Conservation (phyloP, 1,140 invertebrate species). For the Onthophagus taurus region DNA sequence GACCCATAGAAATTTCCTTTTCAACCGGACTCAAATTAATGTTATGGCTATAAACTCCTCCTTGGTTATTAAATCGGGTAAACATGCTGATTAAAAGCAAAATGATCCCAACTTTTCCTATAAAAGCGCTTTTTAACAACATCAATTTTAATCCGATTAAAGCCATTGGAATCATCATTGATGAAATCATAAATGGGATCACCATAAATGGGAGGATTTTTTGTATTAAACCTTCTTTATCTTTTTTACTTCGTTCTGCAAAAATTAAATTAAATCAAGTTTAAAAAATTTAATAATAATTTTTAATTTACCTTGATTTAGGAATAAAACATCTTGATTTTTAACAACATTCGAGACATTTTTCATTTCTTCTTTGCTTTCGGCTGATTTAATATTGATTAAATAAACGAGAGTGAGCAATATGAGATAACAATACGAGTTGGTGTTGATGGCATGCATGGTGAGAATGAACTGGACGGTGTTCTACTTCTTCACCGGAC, state of each 20-base stretch:
- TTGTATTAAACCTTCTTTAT: slow-evolving; percentile 43
- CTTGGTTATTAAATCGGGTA: slow-evolving; percentile 29
- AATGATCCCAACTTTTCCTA: slow-evolving; percentile 53
- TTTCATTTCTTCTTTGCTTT: no score
- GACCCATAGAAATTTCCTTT: slow-evolving; percentile 22
- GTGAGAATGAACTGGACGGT: no score
- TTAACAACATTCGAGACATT: no score
- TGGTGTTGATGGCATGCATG: no score
- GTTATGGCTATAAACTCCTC: slow-evolving; percentile 33
- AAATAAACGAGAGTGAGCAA: no score
- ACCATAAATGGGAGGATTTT: slow-evolving; percentile 51
- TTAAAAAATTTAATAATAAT: no score
- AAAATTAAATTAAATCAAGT: no score
- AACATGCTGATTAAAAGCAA: slow-evolving; percentile 51
- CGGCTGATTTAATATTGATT: no score
- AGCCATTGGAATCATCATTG: slow-evolving; percentile 50
- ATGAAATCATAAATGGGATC: slow-evolving; percentile 53
- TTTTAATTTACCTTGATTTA: no score
- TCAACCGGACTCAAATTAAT: slow-evolving; percentile 17
- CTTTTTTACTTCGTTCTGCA: slow-evolving; percentile 11
- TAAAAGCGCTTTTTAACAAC: slow-evolving; percentile 51
- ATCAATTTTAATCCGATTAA: slow-evolving; percentile 52
- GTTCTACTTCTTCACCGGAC: no score
- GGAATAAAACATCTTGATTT: no score
- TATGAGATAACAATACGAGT: no score